Evolutionary conservation across 2,113 vertebrate genomes (phyloP), one percentile per base, ranked within the genome.

Genomic region (Hypocryptadius cinnamomeus): DNA sequence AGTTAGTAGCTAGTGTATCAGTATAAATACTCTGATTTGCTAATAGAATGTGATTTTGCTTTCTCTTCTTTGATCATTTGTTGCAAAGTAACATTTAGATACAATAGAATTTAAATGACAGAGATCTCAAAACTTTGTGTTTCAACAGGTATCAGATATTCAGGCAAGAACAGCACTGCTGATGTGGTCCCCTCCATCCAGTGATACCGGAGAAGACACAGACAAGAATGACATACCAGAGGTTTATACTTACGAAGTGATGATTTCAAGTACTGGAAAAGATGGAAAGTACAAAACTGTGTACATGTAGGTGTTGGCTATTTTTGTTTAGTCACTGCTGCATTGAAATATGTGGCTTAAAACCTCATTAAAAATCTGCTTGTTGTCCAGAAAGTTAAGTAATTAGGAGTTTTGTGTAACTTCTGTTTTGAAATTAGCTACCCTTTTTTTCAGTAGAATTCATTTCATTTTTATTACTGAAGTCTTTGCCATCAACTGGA

Each of bases 281-380:
- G 99, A 99, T 86, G 99, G 98, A 51, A 99, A 98, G 91, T 99
- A 98, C 96, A 98, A 96, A 96, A 98, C 97, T 95, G 95, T 97
- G 35, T 98, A 99, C 95, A 91, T 97, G 99, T 99, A 96, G 83
- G 98, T 96, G 83, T 94, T 94, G 30, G 8, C 89, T 94, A 11
- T 48, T 60, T 92, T 79, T 79, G 47, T 54, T 65, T 71, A 66
- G 42, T 77, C n/a, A 33, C 8, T 85, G n/a, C 27, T 91, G n/a
- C 51, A 28, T 83, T 73, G 18, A 50, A 24, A 94, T 81, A 14
- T n/a, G 3, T 90, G 56, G 28, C 9, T 80, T 92, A 79, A 81
- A 89, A 47, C 11, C 24, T 68, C 27, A 17, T 87, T 37, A 33
- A 70, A 79, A 78, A 45, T 37, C 33, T 83, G 9, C 14, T 18